phyloP scores from a whole-genome alignment of 2,797 vertebrate species.

The Glyptemys insculpta region DNA sequence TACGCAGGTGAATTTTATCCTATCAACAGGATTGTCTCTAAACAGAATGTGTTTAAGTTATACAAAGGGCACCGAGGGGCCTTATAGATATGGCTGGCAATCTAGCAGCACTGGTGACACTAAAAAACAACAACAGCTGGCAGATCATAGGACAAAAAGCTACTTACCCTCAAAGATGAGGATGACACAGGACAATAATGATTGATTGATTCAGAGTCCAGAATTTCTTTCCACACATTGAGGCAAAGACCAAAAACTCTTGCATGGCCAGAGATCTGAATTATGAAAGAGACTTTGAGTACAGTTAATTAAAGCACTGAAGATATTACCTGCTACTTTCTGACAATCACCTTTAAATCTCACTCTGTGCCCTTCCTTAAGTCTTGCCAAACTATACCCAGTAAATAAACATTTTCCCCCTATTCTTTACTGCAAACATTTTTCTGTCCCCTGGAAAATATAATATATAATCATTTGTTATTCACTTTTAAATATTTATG shows the following conservation, averaged over 20 bases:
- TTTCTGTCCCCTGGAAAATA: slow-evolving; percentile 34
- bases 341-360: background rate
- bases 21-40: background rate
- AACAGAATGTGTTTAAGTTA: background rate
- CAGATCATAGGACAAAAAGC: background rate
- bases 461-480: background rate
- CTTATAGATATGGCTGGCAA: background rate
- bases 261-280: background rate
- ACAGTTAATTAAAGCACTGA: slow-evolving; percentile 23
- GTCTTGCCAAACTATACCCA: background rate
- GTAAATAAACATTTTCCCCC: background rate
- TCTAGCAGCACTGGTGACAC: background rate
- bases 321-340: background rate
- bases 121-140: background rate
- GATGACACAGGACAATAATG: too few relatives aligned
- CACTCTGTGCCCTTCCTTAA: background rate
- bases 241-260: background rate
- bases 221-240: background rate
- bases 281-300: background rate
- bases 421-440: background rate
- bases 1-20: background rate
- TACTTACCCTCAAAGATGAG: background rate
- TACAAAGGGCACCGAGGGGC: background rate
- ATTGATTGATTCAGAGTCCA: background rate
- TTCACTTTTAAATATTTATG: slow-evolving; percentile 29